phyloP scores from a whole-genome alignment of 2,113 vertebrate species.

The Gallinago paraguaiae region DNA sequence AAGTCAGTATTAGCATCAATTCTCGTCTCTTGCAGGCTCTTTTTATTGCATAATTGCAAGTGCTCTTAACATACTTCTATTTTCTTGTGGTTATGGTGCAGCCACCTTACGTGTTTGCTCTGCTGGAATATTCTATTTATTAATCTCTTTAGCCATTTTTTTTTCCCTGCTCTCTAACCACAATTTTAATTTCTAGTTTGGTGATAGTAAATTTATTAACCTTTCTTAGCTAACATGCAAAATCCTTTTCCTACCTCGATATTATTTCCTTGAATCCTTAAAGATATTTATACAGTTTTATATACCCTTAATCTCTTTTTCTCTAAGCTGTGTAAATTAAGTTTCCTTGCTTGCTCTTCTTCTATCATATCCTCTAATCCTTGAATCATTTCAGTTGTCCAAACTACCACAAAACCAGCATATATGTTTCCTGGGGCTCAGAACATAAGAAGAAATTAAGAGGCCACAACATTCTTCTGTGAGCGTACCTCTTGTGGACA shows the following conservation, averaged over 20 bases:
- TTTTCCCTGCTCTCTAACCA: background rate
- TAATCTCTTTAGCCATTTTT: background rate
- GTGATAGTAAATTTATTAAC: background rate
- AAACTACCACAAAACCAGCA: background rate
- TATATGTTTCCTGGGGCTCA: background rate
- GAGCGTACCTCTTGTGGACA: background rate
- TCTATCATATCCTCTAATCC: constrained; percentile 6
- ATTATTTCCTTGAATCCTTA: background rate
- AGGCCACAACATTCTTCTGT: background rate
- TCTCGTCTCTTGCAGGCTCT: background rate
- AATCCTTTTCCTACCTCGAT: background rate
- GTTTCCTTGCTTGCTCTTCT: background rate
- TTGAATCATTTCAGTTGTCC: background rate
- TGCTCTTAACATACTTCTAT: background rate
- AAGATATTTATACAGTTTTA: constrained; percentile 13
- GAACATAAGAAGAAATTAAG: background rate
- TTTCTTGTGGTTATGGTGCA: background rate
- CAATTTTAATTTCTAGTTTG: background rate
- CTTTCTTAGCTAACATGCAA: background rate
- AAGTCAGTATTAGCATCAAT: background rate
- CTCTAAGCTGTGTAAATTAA: constrained; percentile 21
- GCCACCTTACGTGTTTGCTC: background rate
- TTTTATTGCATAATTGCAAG: background rate
- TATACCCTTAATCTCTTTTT: constrained; percentile 43
- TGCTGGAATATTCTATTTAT: background rate